A percentile compares a stretch with the other conserved stretches of the same genome.
Evolutionary conservation across 2,113 vertebrate species (phyloP).

Genomic region (Ochotona princeps): DNA sequence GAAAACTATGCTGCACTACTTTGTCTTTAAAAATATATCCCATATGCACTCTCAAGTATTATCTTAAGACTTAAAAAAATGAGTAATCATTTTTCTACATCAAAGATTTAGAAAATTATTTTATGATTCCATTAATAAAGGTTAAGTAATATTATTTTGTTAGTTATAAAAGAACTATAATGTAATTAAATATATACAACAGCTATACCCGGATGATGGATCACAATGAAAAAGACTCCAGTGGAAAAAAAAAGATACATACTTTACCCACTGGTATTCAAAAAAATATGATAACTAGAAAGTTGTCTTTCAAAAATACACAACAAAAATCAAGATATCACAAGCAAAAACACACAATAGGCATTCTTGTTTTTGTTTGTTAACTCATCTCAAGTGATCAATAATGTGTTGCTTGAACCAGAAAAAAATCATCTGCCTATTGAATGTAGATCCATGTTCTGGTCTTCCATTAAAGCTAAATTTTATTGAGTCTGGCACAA

Average conservation of each 20-base stretch:
- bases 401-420: neutral
- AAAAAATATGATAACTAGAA: constrained; percentile 34
- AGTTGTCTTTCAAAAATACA: neutral
- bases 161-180: neutral
- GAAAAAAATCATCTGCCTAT: neutral
- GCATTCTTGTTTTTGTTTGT: neutral
- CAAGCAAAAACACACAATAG: neutral
- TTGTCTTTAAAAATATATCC: constrained; percentile 1
- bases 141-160: neutral
- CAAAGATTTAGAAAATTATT: neutral
- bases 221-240: neutral
- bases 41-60: neutral
- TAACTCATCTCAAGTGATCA: neutral
- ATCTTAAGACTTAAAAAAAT: neutral
- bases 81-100: neutral
- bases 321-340: constrained; percentile 16
- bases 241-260: neutral
- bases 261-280: neutral
- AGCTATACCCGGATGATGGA: neutral
- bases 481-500: too few species aligned
- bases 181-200: neutral
- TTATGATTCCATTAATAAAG: constrained; percentile 1
- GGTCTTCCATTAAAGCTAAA: neutral
- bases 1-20: neutral
- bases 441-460: neutral